Base-by-base conservation (phyloP, 1,140 invertebrate species). In the Mamestra configurata region DNA sequence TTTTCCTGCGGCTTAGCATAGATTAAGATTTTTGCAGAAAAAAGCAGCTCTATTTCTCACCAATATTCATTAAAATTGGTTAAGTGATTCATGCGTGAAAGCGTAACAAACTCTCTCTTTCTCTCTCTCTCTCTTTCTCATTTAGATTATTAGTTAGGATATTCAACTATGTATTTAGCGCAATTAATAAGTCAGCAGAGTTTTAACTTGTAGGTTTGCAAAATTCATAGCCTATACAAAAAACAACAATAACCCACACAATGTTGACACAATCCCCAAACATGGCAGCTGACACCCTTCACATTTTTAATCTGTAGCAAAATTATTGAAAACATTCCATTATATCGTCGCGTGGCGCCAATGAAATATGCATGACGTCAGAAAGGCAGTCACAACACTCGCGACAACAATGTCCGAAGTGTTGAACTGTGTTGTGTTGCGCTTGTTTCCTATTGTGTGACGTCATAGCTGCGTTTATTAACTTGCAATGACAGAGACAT, bases 351-450 rank as follows among this genome's bases (percentile, higher is more conserved):
- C 31, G 18, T 27, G 22, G 27, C n/a, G 27, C n/a, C 71, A 59
- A 57, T 75, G 71, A 75, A 75, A 75, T 75, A 75, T 75, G 71
- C 37, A 75, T 75, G 51, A 37, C 20, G 20, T 75, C 71, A 55
- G 0, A 24, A 13, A 13, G 5, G 10, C 59, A 40, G 59, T 64
- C 59, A 64, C 59, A 64, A 35, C 71, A 37, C 11, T 2, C 49
- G n/a, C 22, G 15, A n/a, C 46, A 27, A 70, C 51, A 37, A 73
- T 40, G 70, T 73, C 51, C 31, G 6, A 72, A 27, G 27, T 31
- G 27, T 31, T 31, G 27, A 31, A 20, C 49, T 51, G 43, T 4
- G 43, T 4, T 40, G 37, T 40, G 27, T 27, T 57, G 71, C 11
- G 20, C 27, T 2, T 22, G 53, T 43, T 35, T 72, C 31, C 53